phyloP scores from a whole-genome alignment of 2,797 vertebrate species.

The Crenuchus spilurus region DNA sequence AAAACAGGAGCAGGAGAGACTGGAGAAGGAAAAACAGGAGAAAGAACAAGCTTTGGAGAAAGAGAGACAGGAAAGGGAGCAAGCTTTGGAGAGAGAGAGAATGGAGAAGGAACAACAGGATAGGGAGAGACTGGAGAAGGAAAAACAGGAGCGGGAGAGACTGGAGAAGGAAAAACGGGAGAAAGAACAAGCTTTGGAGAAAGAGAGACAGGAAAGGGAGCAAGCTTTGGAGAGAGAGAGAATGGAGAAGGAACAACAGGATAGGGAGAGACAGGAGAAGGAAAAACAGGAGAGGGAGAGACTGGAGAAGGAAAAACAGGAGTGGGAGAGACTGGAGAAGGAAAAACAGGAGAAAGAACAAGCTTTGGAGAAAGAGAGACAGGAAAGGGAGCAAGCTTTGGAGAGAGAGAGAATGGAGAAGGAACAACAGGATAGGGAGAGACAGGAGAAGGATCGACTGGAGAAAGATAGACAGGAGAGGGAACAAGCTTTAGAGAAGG shows the following conservation, averaged over 20 bases:
- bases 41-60: not conserved
- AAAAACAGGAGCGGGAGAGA: slow-evolving; percentile 12
- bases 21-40: slow-evolving; percentile 39
- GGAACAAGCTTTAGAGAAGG: not conserved
- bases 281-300: slow-evolving; percentile 21
- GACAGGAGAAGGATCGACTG: slow-evolving; percentile 10
- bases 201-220: slow-evolving; percentile 18
- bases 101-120: too few species aligned
- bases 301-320: slow-evolving; percentile 32
- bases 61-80: not conserved
- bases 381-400: slow-evolving; percentile 18
- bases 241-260: slow-evolving; percentile 54
- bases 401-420: slow-evolving; percentile 33
- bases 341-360: slow-evolving; percentile 20
- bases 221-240: slow-evolving; percentile 23
- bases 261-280: slow-evolving; percentile 52
- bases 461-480: not conserved
- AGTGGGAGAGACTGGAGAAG: slow-evolving; percentile 24
- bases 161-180: slow-evolving; percentile 21
- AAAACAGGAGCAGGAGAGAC: slow-evolving; percentile 45
- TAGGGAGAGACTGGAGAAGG: slow-evolving; percentile 38
- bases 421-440: slow-evolving; percentile 62
- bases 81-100: slow-evolving; percentile 52
- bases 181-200: slow-evolving; percentile 42
- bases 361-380: slow-evolving; percentile 40